phyloP scores from a whole-genome alignment of 2,888 invertebrate species.

The Nebria brevicollis region DNA sequence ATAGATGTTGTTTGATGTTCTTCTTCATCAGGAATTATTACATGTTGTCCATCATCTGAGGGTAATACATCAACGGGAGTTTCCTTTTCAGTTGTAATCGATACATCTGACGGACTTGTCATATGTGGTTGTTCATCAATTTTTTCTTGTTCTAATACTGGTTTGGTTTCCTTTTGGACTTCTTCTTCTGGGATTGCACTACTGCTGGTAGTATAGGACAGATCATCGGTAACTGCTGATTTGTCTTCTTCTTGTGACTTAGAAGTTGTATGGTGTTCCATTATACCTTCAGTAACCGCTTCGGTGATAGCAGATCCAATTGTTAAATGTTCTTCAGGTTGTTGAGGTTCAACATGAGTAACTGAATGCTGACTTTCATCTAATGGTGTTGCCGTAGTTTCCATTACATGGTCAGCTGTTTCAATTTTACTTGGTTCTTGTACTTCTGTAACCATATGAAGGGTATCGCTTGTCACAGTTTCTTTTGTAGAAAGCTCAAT shows the following conservation, averaged over 20 bases:
- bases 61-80: slow-evolving; percentile 13
- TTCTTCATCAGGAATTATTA: slow-evolving; percentile 1
- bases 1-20: slow-evolving; percentile 10
- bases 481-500: background rate
- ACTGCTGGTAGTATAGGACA: background rate
- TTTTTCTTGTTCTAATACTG: background rate
- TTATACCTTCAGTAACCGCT: background rate
- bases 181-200: background rate
- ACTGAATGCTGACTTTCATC: slow-evolving; percentile 11
- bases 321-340: slow-evolving; percentile 39
- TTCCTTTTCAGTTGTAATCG: background rate
- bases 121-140: too few relatives aligned
- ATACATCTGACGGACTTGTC: background rate
- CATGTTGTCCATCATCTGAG: slow-evolving; percentile 8
- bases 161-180: background rate
- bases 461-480: slow-evolving; percentile 10
- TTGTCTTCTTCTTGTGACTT: background rate
- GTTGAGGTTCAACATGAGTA: slow-evolving; percentile 18
- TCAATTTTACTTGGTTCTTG: slow-evolving; percentile 38
- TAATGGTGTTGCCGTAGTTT: slow-evolving; percentile 13
- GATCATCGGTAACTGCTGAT: background rate
- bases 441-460: slow-evolving; percentile 41
- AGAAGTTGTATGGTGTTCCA: background rate
- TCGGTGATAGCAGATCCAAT: background rate
- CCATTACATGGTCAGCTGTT: slow-evolving; percentile 41